Evolutionary conservation across 2,888 invertebrate genomes (phyloP), one percentile per base, ranked within the genome.

Genomic region (Chydorus sphaericus): DNA sequence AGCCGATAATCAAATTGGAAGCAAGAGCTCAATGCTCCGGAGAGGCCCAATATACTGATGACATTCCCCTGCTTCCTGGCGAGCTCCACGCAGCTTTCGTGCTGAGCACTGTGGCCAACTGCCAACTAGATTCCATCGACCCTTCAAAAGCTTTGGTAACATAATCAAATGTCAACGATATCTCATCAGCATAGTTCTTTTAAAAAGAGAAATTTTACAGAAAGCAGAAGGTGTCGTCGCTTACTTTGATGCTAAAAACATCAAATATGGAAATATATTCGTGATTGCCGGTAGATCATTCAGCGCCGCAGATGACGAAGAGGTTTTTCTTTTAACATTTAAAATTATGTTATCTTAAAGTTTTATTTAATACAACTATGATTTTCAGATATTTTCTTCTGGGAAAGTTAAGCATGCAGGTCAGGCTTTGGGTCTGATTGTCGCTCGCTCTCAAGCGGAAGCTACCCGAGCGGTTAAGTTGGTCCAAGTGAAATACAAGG

Each of bases 31-130:
- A 82, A 73, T 76, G 77, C 63, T 73, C 80, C 20, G 76, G 90
- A 1, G 85, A 86, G 67, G 85, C 85, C 0, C 75, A 79, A 56
- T 92, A 83, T 68, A 72, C 82, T 18, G 82, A 83, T 65, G 91
- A 91, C 66, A 71, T 84, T 26, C 80, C 82, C 23, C 71, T 73
- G 0, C 72, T 76, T 51, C 75, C 75, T 0, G 73, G 78, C 59
- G 84, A 89, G 71, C 75, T 88, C 1, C 80, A 75, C 67, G 85
- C 78, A 18, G 79, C 80, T 5, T 81, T 85, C 63, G 84, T 86
- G 0, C 69, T 77, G 2, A 77, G 82, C 54, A 78, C 50, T 70
- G 77, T 65, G 66, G 74, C 57, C 66, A 74, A 58, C 57, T 83
- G 82, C 1, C 76, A 73, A 59, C 73, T 87, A 55, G 69, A 67